phyloP scores from a whole-genome alignment of 2,888 invertebrate species.

The Scaptomyza cyrtandrae region DNA sequence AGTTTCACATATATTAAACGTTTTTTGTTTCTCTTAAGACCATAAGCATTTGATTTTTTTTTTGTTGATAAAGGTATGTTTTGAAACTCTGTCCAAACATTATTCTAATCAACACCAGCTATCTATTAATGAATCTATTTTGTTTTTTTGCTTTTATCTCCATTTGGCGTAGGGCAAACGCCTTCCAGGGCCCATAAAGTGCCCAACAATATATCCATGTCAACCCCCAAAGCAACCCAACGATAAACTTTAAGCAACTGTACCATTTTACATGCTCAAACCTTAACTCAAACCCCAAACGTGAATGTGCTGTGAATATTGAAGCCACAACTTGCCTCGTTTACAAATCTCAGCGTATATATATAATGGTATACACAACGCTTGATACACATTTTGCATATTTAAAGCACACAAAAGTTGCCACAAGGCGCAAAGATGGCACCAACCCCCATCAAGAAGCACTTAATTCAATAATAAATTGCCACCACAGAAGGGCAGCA shows the following conservation, averaged over 20 bases:
- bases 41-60: too few relatives aligned
- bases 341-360: conserved; percentile 30
- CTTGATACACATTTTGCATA: conserved; percentile 71
- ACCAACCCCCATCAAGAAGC: conserved; percentile 65
- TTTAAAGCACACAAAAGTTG: conserved; percentile 55
- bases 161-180: conserved; percentile 56
- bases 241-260: conserved; percentile 69
- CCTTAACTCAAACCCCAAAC: conserved; percentile 68
- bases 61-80: background rate
- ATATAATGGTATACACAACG: conserved; percentile 15
- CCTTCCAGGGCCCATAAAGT: conserved; percentile 53
- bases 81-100: conserved; percentile 4
- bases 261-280: conserved; percentile 76
- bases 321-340: conserved; percentile 45
- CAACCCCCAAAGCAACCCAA: conserved; percentile 43
- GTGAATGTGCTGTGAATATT: conserved; percentile 48
- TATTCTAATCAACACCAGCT: conserved; percentile 15
- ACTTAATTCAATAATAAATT: conserved; percentile 81
- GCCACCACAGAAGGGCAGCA: conserved; percentile 61
- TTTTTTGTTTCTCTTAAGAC: too few relatives aligned
- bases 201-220: conserved; percentile 46
- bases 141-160: conserved; percentile 41
- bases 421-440: conserved; percentile 33
- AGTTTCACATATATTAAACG: too few relatives aligned
- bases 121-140: conserved; percentile 26